Evolutionary conservation across 2,797 vertebrate genomes (phyloP).

Genomic region (Myotis vivesi): DNA sequence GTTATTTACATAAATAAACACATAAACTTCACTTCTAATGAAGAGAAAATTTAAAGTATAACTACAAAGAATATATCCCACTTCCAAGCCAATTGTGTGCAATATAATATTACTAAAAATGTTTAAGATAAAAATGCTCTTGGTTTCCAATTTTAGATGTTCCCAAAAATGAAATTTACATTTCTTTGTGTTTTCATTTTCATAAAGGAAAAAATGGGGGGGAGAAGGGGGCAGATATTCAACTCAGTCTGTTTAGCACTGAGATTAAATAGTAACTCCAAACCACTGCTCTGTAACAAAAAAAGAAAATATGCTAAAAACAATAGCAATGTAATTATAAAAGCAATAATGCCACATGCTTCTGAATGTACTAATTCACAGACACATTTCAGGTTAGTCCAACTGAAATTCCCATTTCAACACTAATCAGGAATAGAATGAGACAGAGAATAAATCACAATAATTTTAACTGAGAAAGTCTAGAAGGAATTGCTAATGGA

Average conservation of each 20-base stretch:
- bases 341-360: neutral
- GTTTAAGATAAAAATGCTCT: neutral
- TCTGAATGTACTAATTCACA: neutral
- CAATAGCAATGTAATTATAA: neutral
- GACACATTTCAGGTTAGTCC: neutral
- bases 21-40: neutral
- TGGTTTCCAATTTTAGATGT: conserved; percentile 12
- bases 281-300: conserved; percentile 20
- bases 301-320: neutral
- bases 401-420: neutral
- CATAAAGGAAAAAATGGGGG: neutral
- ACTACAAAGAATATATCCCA: neutral
- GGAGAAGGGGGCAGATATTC: neutral
- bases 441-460: neutral
- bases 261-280: neutral
- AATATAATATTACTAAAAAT: neutral
- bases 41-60: neutral
- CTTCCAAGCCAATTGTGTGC: neutral
- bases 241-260: conserved; percentile 17
- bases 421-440: neutral
- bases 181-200: conserved; percentile 24
- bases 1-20: neutral
- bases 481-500: neutral
- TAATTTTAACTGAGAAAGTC: neutral
- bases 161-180: neutral